Evolutionary conservation across 2,113 vertebrate genomes (phyloP).

Genomic region (Crypturellus undulatus): DNA sequence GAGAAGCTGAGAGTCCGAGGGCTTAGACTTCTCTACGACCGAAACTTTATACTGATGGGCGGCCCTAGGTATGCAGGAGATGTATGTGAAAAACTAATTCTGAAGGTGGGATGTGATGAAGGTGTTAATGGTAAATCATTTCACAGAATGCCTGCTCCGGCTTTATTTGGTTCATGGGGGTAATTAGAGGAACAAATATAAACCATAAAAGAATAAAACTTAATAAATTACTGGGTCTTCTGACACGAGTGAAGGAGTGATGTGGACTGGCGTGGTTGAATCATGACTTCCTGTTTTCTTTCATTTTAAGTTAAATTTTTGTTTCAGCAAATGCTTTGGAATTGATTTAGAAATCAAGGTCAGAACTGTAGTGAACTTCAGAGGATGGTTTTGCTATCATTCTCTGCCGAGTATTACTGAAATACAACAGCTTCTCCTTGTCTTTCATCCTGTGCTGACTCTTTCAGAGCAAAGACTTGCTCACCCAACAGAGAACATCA

Average conservation of each 20-base stretch:
- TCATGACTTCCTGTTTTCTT: background rate
- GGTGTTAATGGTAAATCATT: background rate
- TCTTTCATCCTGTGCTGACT: slow-evolving; percentile 7
- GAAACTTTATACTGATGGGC: background rate
- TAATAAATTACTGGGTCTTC: background rate
- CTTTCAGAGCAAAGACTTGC: background rate
- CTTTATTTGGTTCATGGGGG: background rate
- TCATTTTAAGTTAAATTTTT: background rate
- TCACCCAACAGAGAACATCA: background rate
- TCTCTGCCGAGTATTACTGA: background rate
- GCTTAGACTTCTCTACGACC: background rate
- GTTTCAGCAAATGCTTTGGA: background rate
- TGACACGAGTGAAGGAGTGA: background rate
- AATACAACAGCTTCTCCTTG: background rate
- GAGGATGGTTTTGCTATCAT: slow-evolving; percentile 23
- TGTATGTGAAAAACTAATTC: background rate
- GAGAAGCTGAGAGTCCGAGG: background rate
- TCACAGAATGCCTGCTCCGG: background rate
- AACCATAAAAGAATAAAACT: background rate
- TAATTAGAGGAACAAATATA: background rate
- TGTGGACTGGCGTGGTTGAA: background rate
- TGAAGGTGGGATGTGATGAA: background rate
- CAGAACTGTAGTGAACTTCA: background rate
- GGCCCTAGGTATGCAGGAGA: background rate
- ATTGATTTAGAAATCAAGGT: slow-evolving; percentile 14